Evolutionary conservation across 2,888 invertebrate genomes (phyloP).

Genomic region (Pseudococcus viburni): DNA sequence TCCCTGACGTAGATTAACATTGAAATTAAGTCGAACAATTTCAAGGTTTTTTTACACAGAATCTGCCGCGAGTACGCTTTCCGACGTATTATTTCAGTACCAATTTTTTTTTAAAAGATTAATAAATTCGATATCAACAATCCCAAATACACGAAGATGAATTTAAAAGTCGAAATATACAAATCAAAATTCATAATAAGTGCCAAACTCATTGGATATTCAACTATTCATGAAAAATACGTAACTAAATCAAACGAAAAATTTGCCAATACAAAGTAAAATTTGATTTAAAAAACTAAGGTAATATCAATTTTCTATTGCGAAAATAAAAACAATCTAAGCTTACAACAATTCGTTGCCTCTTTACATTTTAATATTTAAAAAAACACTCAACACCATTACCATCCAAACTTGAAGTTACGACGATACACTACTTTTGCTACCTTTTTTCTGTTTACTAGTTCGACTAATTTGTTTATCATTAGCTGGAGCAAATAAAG

Average conservation of each 20-base stretch:
- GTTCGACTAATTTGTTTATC: slow-evolving; percentile 57
- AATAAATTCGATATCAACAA: not conserved
- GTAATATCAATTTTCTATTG: not conserved
- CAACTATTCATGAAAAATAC: not conserved
- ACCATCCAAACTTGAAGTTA: not conserved
- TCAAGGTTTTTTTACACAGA: no score
- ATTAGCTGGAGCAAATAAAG: slow-evolving; percentile 80
- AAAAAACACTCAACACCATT: not conserved
- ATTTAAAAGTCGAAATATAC: not conserved
- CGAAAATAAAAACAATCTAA: slow-evolving; percentile 29
- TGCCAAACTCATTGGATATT: not conserved
- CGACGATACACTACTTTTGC: slow-evolving; percentile 42
- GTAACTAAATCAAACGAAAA: no score
- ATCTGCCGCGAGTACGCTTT: no score
- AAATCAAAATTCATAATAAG: not conserved
- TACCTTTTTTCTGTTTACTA: slow-evolving; percentile 51
- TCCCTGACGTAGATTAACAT: no score
- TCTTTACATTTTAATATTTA: not conserved
- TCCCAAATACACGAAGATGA: not conserved
- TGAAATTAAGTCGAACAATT: no score
- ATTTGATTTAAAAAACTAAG: not conserved
- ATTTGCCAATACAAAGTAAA: not conserved
- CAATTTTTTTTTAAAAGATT: not conserved
- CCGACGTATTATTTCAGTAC: no score
- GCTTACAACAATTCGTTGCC: not conserved